A percentile compares a stretch with the other conserved stretches of the same genome.
These are phyloP conservation scores for Tretioscincus oriximinensis DNA, from an alignment of 2,113 vertebrate genomes.

Conservation along the genomic window DNA sequence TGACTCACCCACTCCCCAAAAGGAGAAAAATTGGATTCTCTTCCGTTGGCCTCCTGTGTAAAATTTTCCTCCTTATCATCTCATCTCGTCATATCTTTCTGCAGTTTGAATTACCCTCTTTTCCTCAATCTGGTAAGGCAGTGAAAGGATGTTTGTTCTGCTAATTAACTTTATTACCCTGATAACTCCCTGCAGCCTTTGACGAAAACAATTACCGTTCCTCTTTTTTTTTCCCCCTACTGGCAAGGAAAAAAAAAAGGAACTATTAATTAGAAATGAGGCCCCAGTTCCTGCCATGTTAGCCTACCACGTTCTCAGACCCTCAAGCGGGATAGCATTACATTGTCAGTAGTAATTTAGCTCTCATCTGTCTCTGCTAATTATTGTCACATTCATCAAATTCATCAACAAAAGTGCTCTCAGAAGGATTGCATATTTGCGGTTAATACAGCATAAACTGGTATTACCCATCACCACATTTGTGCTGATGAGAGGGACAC, in stretches of 20 bases:
- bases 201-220: slow-evolving; percentile 98
- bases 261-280: slow-evolving; percentile 91
- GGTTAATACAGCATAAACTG: slow-evolving; percentile 98
- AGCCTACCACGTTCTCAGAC: slow-evolving; percentile 89
- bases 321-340: slow-evolving; percentile 95
- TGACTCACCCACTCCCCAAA: slow-evolving; percentile 31
- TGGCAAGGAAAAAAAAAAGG: slow-evolving; percentile 67
- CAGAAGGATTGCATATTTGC: slow-evolving; percentile 97
- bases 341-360: slow-evolving; percentile 99
- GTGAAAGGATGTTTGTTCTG: slow-evolving; percentile 96
- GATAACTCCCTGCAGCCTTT: slow-evolving; percentile 99
- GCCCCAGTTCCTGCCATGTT: slow-evolving; percentile 84
- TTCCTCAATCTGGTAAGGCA: slow-evolving; percentile 84
- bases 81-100: slow-evolving; percentile 85
- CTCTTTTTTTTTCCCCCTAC: slow-evolving; percentile 68
- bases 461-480: slow-evolving; percentile 97
- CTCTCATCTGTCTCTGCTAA: slow-evolving; percentile 99
- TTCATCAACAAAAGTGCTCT: slow-evolving; percentile 99
- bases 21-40: slow-evolving; percentile 73
- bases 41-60: slow-evolving; percentile 77
- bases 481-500: slow-evolving; percentile 95
- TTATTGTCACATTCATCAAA: slow-evolving; percentile 99
- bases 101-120: slow-evolving; percentile 87
- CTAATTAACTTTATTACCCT: slow-evolving; percentile 99
- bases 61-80: slow-evolving; percentile 79